phyloP scores from a whole-genome alignment of 2,797 vertebrate genomes.

The Peromyscus attwateri region DNA sequence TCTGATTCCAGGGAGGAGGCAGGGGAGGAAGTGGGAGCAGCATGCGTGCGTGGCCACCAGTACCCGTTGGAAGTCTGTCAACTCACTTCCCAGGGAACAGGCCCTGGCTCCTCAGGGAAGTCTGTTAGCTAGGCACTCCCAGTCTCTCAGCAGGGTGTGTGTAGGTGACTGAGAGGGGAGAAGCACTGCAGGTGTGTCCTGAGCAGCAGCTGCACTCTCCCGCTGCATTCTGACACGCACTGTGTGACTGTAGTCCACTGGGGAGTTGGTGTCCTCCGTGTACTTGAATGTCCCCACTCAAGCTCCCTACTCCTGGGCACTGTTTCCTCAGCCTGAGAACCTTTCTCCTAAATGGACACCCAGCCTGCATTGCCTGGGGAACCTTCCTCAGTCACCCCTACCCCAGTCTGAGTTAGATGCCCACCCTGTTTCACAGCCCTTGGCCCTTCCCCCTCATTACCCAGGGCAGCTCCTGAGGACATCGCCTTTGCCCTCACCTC shows the following conservation, averaged over 20 bases:
- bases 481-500: neutral
- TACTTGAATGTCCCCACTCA: neutral
- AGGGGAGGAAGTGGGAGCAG: neutral
- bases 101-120: neutral
- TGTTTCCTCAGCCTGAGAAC: neutral
- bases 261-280: neutral
- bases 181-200: neutral
- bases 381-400: neutral
- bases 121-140: neutral
- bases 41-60: neutral
- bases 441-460: neutral
- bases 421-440: neutral
- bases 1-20: neutral
- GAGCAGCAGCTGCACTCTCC: neutral
- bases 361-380: neutral
- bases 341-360: neutral
- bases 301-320: neutral
- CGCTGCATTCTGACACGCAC: neutral
- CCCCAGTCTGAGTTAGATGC: neutral
- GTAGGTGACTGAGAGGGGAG: neutral
- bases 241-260: neutral
- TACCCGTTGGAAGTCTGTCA: too few relatives aligned
- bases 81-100: neutral
- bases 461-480: conserved; percentile 46
- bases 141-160: neutral